Evolutionary conservation across 92 coral and sea anemone species (phyloP).

Genomic region (Epizoanthus ramosus): DNA sequence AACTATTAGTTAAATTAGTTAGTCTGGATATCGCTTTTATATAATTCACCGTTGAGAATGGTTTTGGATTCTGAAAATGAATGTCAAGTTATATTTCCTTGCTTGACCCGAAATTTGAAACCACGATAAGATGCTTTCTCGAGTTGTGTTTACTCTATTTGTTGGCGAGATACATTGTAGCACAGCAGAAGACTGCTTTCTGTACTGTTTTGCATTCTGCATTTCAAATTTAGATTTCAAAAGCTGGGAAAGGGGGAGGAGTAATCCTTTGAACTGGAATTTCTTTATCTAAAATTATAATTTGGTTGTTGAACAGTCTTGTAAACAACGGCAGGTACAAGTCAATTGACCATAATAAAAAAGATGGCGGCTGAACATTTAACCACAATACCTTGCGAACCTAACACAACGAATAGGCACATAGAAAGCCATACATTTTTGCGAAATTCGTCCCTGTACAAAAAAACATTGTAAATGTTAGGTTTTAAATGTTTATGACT

Average conservation of each 20-base stretch:
- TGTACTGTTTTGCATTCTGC: slow-evolving; percentile 2
- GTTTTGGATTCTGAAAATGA: slow-evolving; percentile 1
- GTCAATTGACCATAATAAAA: too few species aligned
- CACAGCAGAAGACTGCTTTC: slow-evolving; percentile 7
- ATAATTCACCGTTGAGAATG: slow-evolving; percentile 5
- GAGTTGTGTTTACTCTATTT: too few species aligned
- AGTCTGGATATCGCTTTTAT: not conserved
- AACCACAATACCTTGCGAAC: too few species aligned
- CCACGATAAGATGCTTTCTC: slow-evolving; percentile 3
- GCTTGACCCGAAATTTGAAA: not conserved
- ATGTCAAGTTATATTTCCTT: slow-evolving; percentile 19
- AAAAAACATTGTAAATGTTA: too few species aligned
- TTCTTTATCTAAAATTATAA: slow-evolving; percentile 15
- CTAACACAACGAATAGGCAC: too few species aligned
- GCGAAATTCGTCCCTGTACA: too few species aligned
- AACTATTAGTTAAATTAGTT: too few species aligned
- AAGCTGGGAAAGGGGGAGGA: slow-evolving; percentile 1
- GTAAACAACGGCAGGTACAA: slow-evolving; percentile 23
- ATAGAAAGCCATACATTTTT: too few species aligned
- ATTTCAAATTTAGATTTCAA: slow-evolving; percentile 19
- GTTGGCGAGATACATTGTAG: not conserved
- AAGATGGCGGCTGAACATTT: too few species aligned
- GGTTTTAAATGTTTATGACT: too few species aligned
- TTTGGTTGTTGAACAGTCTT: slow-evolving; percentile 25
- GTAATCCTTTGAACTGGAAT: slow-evolving; percentile 1